Base-by-base conservation (phyloP, 2,797 vertebrate species). In the Peromyscus attwateri region DNA sequence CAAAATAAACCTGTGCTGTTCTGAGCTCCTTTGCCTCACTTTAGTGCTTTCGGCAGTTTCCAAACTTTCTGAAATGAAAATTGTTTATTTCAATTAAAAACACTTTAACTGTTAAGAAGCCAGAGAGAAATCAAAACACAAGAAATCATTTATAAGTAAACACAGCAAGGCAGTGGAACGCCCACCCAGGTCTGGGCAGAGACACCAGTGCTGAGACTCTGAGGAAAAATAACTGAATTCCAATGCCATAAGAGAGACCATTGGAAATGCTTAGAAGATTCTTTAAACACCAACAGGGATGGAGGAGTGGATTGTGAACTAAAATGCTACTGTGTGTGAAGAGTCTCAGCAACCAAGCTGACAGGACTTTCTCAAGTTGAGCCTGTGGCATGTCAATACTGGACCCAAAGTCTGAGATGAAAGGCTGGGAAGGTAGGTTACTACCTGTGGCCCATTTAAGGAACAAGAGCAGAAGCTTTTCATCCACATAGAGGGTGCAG, bases 41-140 rank as follows among this genome's bases (percentile, higher is more conserved):
- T 94, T 79, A 43, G 37, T 70, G 40, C 27, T 64, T 93, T 95
- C 76, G 79, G 21, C 57, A 90, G 94, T 93, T 94, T 94, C 60
- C 85, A 82, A 81, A 82, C 46, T 87, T 92, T 95, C 80, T 87
- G 49, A 68, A 62, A 88, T 77, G 13, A 89, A 92, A 94, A 84
- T 27, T 95, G 85, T 64, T 94, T 94, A 79, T 76, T 96, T 89
- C 95, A 92, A 94, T 95, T 92, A 49, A 94, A 73, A 84, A 62
- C 57, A 46, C 89, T 91, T 90, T 91, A 95, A 91, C 66, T 82
- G 29, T 75, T 89, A 62, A 79, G 94, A 96, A 89, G 19, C 60
- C 93, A 88, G 23, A 71, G 94, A 71, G 64, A 94, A 87, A 75
- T 81, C 37, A 97, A 96, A 94, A 95, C 62, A 89, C 76, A 94